Evolutionary conservation across 2,113 vertebrate genomes (phyloP).

Genomic region (Rhineura floridana): DNA sequence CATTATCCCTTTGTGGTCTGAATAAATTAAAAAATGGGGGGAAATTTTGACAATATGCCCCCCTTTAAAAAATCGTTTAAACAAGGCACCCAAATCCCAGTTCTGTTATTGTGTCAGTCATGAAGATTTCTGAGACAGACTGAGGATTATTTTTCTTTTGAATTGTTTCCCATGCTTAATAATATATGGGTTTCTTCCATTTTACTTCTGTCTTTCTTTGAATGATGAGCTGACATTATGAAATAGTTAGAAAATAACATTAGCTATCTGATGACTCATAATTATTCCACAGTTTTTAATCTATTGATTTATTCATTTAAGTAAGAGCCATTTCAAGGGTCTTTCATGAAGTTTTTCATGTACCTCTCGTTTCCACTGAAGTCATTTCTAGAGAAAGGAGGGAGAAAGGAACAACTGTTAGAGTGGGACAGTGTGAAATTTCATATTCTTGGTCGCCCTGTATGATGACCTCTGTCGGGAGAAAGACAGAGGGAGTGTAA

Average conservation of each 20-base stretch:
- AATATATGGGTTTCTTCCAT: neutral
- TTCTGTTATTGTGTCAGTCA: slow-evolving; percentile 20
- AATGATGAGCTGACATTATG: slow-evolving; percentile 40
- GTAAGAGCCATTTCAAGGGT: slow-evolving; percentile 28
- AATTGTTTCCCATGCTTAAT: neutral
- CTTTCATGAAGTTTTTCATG: neutral
- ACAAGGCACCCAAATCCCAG: neutral
- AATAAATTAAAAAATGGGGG: slow-evolving; percentile 13
- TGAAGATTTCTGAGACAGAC: slow-evolving; percentile 38
- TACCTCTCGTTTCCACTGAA: neutral
- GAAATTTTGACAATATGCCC: neutral
- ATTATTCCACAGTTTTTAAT: slow-evolving; percentile 9
- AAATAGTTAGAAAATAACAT: slow-evolving; percentile 29
- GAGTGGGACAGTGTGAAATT: slow-evolving; percentile 5
- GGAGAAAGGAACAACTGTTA: neutral
- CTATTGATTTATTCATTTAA: slow-evolving; percentile 47
- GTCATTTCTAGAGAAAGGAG: neutral
- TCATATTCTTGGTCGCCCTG: too few species aligned
- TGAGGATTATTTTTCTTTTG: slow-evolving; percentile 32
- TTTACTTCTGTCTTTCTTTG: slow-evolving; percentile 43
- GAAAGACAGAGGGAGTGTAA: too few species aligned
- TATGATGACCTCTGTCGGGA: too few species aligned
- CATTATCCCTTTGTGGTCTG: neutral
- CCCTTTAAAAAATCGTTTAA: neutral
- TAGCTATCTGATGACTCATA: slow-evolving; percentile 16